phyloP scores from a whole-genome alignment of 1,140 invertebrate genomes.

The Hypothenemus hampei region DNA sequence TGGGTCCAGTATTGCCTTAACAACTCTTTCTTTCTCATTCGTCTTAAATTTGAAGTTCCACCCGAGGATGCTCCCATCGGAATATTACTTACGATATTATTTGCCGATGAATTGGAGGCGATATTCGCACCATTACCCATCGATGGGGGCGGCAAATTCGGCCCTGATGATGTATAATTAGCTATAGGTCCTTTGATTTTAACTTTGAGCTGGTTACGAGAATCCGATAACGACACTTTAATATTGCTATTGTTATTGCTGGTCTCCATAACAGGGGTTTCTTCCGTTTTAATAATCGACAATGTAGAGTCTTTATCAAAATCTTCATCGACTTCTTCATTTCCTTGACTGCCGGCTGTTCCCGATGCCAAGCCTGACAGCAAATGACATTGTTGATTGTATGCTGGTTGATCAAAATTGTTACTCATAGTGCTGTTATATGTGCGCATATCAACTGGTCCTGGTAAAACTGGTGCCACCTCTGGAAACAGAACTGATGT shows the following conservation, averaged over 20 bases:
- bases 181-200: slow-evolving; percentile 88
- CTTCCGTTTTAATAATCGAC: slow-evolving; percentile 49
- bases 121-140: slow-evolving; percentile 33
- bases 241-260: slow-evolving; percentile 49
- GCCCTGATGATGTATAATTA: slow-evolving; percentile 59
- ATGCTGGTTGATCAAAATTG: slow-evolving; percentile 50
- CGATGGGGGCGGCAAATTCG: slow-evolving; percentile 51
- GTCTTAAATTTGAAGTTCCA: slow-evolving; percentile 64
- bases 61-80: slow-evolving; percentile 29
- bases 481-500: slow-evolving; percentile 48
- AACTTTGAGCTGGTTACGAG: slow-evolving; percentile 79
- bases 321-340: slow-evolving; percentile 69
- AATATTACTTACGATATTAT: slow-evolving; percentile 30
- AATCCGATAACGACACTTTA: slow-evolving; percentile 66
- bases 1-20: slow-evolving; percentile 80
- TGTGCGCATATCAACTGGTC: slow-evolving; percentile 82
- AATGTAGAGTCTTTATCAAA: slow-evolving; percentile 67
- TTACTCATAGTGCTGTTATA: slow-evolving; percentile 61
- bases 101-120: slow-evolving; percentile 11
- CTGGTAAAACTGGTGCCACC: slow-evolving; percentile 69
- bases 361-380: slow-evolving; percentile 59
- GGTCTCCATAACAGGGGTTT: slow-evolving; percentile 45
- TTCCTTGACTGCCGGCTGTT: slow-evolving; percentile 60
- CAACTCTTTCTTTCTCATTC: slow-evolving; percentile 87
- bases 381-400: slow-evolving; percentile 56